Base-by-base conservation (phyloP, 2,888 invertebrate genomes). In the Escarpia spicata region DNA sequence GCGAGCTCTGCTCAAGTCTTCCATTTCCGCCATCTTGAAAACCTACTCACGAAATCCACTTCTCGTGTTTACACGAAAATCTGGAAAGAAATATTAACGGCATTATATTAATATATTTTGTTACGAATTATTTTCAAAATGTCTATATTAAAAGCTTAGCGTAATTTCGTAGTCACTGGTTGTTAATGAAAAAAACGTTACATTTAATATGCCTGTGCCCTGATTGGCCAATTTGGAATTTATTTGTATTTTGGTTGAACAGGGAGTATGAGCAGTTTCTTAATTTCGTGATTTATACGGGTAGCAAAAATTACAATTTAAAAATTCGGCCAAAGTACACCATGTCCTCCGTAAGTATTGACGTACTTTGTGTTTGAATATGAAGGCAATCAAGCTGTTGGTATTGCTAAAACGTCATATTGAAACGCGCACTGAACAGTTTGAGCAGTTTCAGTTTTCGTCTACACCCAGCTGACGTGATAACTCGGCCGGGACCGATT, bases 41-140 rank as follows among this genome's bases (percentile, higher is more conserved):
- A 91, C 37, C 26, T 75, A 75, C 75, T 75, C 75, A 75, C 75
- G 75, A 75, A 75, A 75, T 75, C 52, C 75, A 26, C 75, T 75
- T 75, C 75, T 75, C 75, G 75, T 75, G 75, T 75, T 75, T 75
- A 75, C 75, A 75, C 75, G 75, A 75, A 75, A 75, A 75, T 75
- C 4, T 75, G 26, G 75, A 75, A 75, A 26, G 19, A 75, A 75
- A 75, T 75, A 75, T 75, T 75, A 75, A 26, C 75, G 75, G 75
- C 26, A 75, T 75, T 26, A 75, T 26, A n/a, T 75, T 75, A 26
- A 26, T 26, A 75, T 0, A 75, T 75, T 75, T 75, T 26, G 26
- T 26, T 26, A 4, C 19, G 15, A 75, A 75, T 75, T 19, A 75
- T n/a, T 75, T n/a, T 26, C 3, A 75, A 75, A 75, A 75, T 26